These are phyloP conservation scores for Callorhinus ursinus DNA, from an alignment of 2,113 vertebrate species.

Conservation along the genomic window DNA sequence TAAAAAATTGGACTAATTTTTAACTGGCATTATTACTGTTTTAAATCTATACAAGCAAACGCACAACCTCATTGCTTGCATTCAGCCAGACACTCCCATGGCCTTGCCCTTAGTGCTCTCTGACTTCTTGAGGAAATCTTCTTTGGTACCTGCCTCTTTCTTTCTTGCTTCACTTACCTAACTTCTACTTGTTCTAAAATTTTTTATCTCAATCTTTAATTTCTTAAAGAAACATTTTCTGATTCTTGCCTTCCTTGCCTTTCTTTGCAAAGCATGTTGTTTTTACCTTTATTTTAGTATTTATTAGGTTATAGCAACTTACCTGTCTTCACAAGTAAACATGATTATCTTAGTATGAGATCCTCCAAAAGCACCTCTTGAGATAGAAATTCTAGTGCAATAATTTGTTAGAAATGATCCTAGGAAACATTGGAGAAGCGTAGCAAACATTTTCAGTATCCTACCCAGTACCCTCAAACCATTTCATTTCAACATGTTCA, in stretches of 20 bases:
- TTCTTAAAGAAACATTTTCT: not conserved
- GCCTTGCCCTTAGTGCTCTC: accelerated
- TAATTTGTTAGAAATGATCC: not conserved
- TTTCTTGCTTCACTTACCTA: not conserved
- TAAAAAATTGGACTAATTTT: not conserved
- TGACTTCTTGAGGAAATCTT: not conserved
- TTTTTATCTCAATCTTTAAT: not conserved
- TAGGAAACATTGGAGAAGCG: not conserved
- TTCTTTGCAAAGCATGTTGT: not conserved
- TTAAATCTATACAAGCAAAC: not conserved
- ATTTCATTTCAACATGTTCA: not conserved
- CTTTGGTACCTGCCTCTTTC: not conserved
- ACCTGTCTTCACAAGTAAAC: not conserved
- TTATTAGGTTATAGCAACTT: not conserved
- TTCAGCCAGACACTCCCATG: not conserved
- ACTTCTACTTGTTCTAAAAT: not conserved
- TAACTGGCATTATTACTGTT: not conserved
- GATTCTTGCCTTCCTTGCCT: not conserved
- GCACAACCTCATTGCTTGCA: not conserved
- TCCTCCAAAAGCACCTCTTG: not conserved
- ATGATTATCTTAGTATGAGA: not conserved
- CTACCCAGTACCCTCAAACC: not conserved
- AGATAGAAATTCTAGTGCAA: not conserved
- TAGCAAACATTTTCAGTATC: no score
- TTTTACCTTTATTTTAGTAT: not conserved